phyloP scores from a whole-genome alignment of 92 coral and sea anemone species.

The Bergia sp. region DNA sequence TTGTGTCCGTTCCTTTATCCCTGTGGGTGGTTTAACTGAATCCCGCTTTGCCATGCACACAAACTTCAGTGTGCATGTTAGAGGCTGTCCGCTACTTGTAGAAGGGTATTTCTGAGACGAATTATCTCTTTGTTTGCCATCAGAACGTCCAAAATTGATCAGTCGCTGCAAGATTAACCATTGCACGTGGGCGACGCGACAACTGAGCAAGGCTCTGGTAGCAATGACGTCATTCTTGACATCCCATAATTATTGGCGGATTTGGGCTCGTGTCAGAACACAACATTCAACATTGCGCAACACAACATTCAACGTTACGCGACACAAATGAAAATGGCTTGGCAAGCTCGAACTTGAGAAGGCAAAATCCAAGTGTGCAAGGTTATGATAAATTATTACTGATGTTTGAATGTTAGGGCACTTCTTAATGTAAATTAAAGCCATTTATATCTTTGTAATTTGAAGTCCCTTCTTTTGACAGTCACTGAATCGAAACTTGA shows the following conservation, averaged over 20 bases:
- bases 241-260: conserved; percentile 57
- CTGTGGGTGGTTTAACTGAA: too few species aligned
- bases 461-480: neutral
- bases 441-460: neutral
- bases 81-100: too few species aligned
- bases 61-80: too few species aligned
- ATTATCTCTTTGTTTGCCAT: too few species aligned
- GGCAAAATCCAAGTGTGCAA: conserved; percentile 24
- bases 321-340: neutral
- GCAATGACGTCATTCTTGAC: conserved; percentile 41
- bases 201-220: conserved; percentile 29
- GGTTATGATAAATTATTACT: conserved; percentile 3
- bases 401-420: conserved; percentile 25
- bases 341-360: conserved; percentile 30
- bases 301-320: conserved; percentile 44
- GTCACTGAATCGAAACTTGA: neutral
- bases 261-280: too few species aligned
- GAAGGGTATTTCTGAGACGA: too few species aligned
- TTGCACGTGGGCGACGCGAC: too few species aligned
- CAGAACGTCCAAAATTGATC: too few species aligned
- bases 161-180: too few species aligned
- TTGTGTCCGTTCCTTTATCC: too few species aligned
- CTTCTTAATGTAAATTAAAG: conserved; percentile 8
- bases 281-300: too few species aligned
- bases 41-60: too few species aligned